These are phyloP conservation scores for Hymenochirus boettgeri DNA, from an alignment of 2,113 vertebrate genomes.

Conservation along the genomic window DNA sequence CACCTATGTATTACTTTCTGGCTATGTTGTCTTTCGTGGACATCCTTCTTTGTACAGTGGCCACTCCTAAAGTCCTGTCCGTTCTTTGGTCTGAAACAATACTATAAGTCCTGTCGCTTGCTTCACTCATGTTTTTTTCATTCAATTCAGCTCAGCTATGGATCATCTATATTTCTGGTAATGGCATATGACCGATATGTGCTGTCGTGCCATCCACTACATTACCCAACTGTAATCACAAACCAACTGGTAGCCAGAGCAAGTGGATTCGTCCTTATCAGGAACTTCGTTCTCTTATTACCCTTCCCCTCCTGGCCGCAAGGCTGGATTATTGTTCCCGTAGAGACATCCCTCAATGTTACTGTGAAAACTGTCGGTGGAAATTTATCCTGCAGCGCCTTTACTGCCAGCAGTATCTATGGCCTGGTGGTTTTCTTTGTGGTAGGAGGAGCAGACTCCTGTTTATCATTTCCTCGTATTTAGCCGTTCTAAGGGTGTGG, in stretches of 20 bases:
- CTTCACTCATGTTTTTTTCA: slow-evolving; percentile 40
- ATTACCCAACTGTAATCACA: slow-evolving; percentile 22
- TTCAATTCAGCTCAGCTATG: slow-evolving; percentile 7
- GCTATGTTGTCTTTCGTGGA: slow-evolving; percentile 20
- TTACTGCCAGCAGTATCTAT: slow-evolving; percentile 7
- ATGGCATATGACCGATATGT: slow-evolving; percentile 29
- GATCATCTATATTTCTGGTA: slow-evolving; percentile 32
- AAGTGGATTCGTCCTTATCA: neutral
- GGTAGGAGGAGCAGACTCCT: slow-evolving; percentile 25
- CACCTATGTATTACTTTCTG: slow-evolving; percentile 39
- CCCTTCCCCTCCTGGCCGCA: neutral
- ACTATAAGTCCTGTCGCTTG: slow-evolving; percentile 15
- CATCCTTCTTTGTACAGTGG: slow-evolving; percentile 15
- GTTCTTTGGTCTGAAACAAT: neutral
- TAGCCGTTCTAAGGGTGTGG: slow-evolving; percentile 5
- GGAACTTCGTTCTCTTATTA: neutral
- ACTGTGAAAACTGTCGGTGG: slow-evolving; percentile 32
- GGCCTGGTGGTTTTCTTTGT: slow-evolving; percentile 13
- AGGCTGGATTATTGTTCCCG: slow-evolving; percentile 18
- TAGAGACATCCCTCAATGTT: slow-evolving; percentile 27
- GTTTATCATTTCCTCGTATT: slow-evolving; percentile 21
- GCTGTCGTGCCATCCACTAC: slow-evolving; percentile 23
- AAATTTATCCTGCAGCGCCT: slow-evolving; percentile 21
- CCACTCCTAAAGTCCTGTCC: slow-evolving; percentile 4
- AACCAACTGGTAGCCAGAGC: slow-evolving; percentile 13